Evolutionary conservation across 2,888 invertebrate genomes (phyloP).

Genomic region (Lumbricus terrestris): DNA sequence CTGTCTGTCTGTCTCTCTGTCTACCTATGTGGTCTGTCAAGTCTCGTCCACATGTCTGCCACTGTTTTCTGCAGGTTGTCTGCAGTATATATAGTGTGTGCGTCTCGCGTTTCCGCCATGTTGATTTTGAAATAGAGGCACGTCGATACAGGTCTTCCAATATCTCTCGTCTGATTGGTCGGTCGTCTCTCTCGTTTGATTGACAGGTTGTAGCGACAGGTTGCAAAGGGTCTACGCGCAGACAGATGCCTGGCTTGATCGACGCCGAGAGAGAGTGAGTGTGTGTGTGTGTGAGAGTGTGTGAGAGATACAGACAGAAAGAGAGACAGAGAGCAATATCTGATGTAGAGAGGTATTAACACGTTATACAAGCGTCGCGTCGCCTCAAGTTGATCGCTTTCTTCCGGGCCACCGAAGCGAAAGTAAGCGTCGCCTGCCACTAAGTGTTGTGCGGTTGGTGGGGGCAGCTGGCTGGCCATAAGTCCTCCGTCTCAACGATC

Average conservation of each 20-base stretch:
- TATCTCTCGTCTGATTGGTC: neutral
- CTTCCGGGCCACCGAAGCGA: neutral
- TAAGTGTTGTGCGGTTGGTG: too few species aligned
- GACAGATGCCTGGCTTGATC: neutral
- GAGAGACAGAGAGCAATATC: neutral
- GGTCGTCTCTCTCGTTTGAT: neutral
- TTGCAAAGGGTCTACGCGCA: neutral
- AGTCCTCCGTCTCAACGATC: neutral
- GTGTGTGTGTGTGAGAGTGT: too few species aligned
- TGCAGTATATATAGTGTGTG: neutral
- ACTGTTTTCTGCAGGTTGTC: neutral
- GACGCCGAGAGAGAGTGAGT: neutral
- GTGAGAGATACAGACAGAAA: neutral
- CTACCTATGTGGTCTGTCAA: too few species aligned
- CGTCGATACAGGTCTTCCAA: neutral
- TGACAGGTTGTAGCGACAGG: neutral
- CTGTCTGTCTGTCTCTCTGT: neutral
- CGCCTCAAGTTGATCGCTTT: neutral
- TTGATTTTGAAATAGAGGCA: neutral
- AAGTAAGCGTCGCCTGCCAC: neutral
- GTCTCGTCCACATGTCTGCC: neutral
- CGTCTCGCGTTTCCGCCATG: neutral
- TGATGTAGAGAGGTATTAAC: neutral
- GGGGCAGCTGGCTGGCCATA: too few species aligned
- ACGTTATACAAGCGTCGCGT: neutral